Evolutionary conservation across 2,888 invertebrate genomes (phyloP), one percentile per base, ranked within the genome.

Genomic region (Euplexia lucipara): DNA sequence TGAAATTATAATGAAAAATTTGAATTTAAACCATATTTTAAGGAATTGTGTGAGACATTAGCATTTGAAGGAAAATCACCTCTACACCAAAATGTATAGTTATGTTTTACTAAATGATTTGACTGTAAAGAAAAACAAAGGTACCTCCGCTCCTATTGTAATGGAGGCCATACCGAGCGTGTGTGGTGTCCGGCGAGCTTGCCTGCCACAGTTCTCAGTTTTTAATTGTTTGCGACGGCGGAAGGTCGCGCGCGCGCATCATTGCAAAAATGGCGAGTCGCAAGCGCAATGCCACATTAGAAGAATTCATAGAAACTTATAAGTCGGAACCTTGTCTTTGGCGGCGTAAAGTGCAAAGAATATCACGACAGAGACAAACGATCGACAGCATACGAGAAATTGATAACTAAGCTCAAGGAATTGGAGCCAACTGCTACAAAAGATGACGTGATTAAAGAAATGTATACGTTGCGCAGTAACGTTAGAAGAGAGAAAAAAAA

Each of bases 251-350:
- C 30, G 22, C 16, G 30, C 30, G 30, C n/a, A n/a, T 47, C 30
- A n/a, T 54, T 7, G 18, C 12, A 2, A 30, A 32, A 45, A 54
- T 54, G 54, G 30, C 30, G 47, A 54, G 48, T 54, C 30, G 54
- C 20, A 54, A 54, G 18, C 20, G 47, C 18, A 54, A 54, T 10
- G 48, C 30, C 14, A 54, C 14, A 18, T 45, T 54, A 44, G 30
- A 54, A 54, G 53, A 54, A 14, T 54, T 54, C 30, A 44, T 54
- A 8, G 8, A 30, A 18, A 54, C 45, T 67, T 62, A 70, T 54
- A 39, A 62, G 18, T 74, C 45, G 56, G 78, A 67, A 78, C 57
- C 57, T 7, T 57, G 57, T 48, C 37, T 62, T 22, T 62, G 58
- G 26, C 57, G n/a, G 26, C 37, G 48, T 57, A 30, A 57, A 48